Evolutionary conservation across 2,888 invertebrate species (phyloP), one percentile per base, ranked within the genome.

Genomic region (Diarsia brunnea): DNA sequence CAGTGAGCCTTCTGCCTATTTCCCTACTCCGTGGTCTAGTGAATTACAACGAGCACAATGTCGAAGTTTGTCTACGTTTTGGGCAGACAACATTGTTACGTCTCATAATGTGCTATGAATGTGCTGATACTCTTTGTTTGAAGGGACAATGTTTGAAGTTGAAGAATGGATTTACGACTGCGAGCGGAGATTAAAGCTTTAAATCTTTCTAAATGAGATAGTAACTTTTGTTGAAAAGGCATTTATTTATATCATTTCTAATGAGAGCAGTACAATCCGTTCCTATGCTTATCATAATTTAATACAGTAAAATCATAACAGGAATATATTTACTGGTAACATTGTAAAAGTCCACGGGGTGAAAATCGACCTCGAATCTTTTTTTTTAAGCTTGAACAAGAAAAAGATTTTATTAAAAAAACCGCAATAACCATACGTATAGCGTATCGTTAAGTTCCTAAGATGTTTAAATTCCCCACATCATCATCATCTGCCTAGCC

Each of bases 1-100:
- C 3, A 65, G n/a, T 63, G 0, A 31, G 24, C 43, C 53, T 79
- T 79, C 81, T 74, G 74, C 4, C 4, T 53, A 27, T 24, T 55
- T 55, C 27, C 7, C 14, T 70, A 61, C 7, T 53, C 24, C 12
- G 58, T 79, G 66, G 38, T 24, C 12, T 21, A 61, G n/a, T 64
- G 51, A 79, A 67, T 38, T 66, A 84, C 66, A 81, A 55, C 14
- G 65, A n/a, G 24, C 63, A 68, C 74, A 79, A 81, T 79, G 67
- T 53, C 53, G 63, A 81, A 81, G 69, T 84, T 84, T 79, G 61
- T 27, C 69, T 61, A 60, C 53, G 24, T 70, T 84, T 79, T 47
- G 31, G 69, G 67, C 60, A 63, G 51, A 84, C 75, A 84, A 72
- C 75, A 63, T 51, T 81, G 64, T 74, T 63, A 73, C 61, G 49